Base-by-base conservation (phyloP, 2,888 invertebrate species). In the Cryptus viduatorius region DNA sequence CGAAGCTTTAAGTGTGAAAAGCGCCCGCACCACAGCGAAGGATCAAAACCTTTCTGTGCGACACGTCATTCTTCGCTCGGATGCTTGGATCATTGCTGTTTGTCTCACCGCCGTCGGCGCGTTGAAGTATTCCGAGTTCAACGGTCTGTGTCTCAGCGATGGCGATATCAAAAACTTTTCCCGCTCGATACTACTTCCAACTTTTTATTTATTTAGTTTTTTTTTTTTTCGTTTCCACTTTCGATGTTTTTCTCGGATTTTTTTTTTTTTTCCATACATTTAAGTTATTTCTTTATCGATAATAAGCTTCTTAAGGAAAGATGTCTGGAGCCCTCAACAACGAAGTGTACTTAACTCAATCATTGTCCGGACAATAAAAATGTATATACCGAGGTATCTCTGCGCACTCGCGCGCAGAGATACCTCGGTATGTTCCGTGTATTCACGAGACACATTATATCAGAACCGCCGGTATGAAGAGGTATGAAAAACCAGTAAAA, bases 31-130 rank as follows among this genome's bases (percentile, higher is more conserved):
- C 37, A 19, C 44, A 68, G 24, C 10, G 10, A 24, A 46, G 67
- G 67, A 46, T 68, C 67, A 19, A 37, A 61, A 24, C 31, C 69
- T 53, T 50, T 48, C 69, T 29, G 14, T 61, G 16, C 12, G n/a
- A 69, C 31, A 31, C 24, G 69, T 31, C 50, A 69, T 69, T 37
- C 50, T 16, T 31, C 37, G 50, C 29, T 50, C 29, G 19, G 16
- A 29, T 31, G 69, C 37, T 24, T 31, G 31, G 50, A 69, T 69
- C 69, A 53, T 16, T 31, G 50, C 24, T 10, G 50, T 69, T 69
- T 31, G 56, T 50, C 50, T 31, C 69, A n/a, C 50, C 69, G n/a
- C 69, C 37, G 37, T 16, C 31, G 56, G 56, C 37, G 37, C 37
- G 19, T 24, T 56, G 0, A 50, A 50, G 37, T n/a, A 10, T 16